phyloP scores from a whole-genome alignment of 1,140 invertebrate species.

The Coptotermes formosanus region DNA sequence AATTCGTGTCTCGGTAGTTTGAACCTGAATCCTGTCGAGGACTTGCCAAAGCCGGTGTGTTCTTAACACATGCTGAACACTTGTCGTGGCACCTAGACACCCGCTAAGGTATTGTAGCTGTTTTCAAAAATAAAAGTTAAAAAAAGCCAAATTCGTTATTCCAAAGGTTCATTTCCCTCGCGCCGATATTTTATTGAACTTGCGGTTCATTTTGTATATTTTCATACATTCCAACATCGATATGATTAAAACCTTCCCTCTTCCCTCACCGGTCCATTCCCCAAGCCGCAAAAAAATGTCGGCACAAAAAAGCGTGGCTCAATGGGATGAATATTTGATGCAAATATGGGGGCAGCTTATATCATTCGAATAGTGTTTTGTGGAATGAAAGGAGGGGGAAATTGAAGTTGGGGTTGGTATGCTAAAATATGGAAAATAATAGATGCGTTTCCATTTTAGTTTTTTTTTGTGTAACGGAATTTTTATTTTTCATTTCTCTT shows the following conservation, averaged over 20 bases:
- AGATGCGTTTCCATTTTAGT: slow-evolving; percentile 8
- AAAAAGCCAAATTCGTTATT: background rate
- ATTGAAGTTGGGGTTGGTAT: slow-evolving; percentile 6
- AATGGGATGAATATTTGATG: slow-evolving; percentile 19
- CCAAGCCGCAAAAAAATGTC: background rate
- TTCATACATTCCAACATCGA: slow-evolving; percentile 16
- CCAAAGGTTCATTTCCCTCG: slow-evolving; percentile 14
- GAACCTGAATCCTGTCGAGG: too few relatives aligned
- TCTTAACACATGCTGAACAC: background rate
- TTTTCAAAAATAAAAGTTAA: background rate
- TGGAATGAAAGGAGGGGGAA: background rate
- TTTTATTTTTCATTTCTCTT: slow-evolving; percentile 18
- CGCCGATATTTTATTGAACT: slow-evolving; percentile 18
- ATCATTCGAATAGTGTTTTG: slow-evolving; percentile 17
- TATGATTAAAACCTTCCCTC: slow-evolving; percentile 10
- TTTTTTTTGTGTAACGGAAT: slow-evolving; percentile 15
- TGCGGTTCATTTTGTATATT: slow-evolving; percentile 17
- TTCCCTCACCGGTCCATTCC: background rate
- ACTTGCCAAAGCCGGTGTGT: too few relatives aligned
- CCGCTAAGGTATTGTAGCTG: background rate
- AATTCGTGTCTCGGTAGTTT: too few relatives aligned
- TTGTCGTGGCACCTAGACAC: background rate
- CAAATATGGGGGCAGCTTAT: slow-evolving; percentile 15
- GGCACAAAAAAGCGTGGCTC: background rate
- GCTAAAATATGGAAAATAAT: slow-evolving; percentile 19